Conservation (phyloP, 2,797 vertebrate species). For the Glossophaga mutica region DNA sequence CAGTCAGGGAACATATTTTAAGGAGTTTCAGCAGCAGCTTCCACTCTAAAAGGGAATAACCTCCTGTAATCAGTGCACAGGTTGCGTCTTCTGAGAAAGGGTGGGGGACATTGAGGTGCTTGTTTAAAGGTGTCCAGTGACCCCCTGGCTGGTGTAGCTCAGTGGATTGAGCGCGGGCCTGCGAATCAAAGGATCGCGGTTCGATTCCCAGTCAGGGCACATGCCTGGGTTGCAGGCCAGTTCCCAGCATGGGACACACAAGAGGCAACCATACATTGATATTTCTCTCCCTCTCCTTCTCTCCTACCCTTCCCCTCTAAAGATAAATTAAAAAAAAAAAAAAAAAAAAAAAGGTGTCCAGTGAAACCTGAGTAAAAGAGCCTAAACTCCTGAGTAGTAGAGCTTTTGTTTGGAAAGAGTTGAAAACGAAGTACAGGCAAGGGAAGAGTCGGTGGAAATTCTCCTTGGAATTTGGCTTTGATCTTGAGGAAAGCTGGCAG, state of each 20-base stretch:
- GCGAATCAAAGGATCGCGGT: too few relatives aligned
- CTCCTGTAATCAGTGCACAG: neutral
- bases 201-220: too few relatives aligned
- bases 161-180: too few relatives aligned
- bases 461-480: constrained; percentile 23
- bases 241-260: too few relatives aligned
- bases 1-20: neutral
- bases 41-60: neutral
- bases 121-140: neutral
- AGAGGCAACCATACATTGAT: too few relatives aligned
- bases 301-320: too few relatives aligned
- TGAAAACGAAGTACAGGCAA: neutral
- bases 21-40: neutral
- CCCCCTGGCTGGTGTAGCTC: too few relatives aligned
- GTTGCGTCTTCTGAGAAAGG: neutral
- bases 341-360: neutral
- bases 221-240: too few relatives aligned
- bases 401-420: neutral
- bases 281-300: too few relatives aligned
- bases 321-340: too few relatives aligned
- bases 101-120: neutral
- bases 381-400: neutral
- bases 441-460: neutral
- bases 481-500: neutral
- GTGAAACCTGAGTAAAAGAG: neutral